phyloP scores from a whole-genome alignment of 2,888 invertebrate genomes.

The Dicyrtomina minuta region DNA sequence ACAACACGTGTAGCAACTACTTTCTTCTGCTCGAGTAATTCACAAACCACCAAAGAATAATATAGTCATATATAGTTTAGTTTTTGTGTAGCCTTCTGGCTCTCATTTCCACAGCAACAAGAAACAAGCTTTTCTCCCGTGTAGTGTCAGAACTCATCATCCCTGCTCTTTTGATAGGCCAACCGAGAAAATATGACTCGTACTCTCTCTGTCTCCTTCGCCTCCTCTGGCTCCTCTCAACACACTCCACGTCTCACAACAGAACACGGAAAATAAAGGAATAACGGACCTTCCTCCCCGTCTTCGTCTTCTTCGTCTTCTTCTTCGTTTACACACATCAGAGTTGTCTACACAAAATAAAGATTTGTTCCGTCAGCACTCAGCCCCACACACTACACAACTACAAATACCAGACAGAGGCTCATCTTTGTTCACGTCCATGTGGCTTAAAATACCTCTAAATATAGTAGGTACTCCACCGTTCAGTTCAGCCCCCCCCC shows the following conservation, averaged over 20 bases:
- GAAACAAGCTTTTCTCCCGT: background rate
- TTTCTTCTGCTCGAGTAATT: constrained; percentile 24
- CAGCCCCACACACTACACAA: no score
- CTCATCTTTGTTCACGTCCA: no score
- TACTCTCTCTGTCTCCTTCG: constrained; percentile 13
- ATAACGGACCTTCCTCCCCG: background rate
- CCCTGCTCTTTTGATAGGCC: constrained; percentile 36
- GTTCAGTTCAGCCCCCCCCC: background rate
- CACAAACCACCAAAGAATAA: background rate
- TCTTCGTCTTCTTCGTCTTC: background rate
- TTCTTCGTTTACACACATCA: no score
- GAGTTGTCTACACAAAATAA: no score
- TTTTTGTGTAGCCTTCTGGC: background rate
- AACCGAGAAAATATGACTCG: constrained; percentile 22
- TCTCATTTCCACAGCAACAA: background rate
- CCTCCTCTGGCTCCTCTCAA: background rate
- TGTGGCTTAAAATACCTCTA: background rate
- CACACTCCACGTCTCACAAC: background rate
- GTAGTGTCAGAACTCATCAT: constrained; percentile 35
- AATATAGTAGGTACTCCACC: background rate
- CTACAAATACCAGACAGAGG: no score
- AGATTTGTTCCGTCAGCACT: no score
- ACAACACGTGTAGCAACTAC: constrained; percentile 14
- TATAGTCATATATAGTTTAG: background rate
- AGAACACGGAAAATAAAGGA: background rate